Percentiles rank a stretch among this genome's conserved stretches.
Conservation (phyloP, 1,140 invertebrate genomes). For the Zaprionus gabonicus region DNA sequence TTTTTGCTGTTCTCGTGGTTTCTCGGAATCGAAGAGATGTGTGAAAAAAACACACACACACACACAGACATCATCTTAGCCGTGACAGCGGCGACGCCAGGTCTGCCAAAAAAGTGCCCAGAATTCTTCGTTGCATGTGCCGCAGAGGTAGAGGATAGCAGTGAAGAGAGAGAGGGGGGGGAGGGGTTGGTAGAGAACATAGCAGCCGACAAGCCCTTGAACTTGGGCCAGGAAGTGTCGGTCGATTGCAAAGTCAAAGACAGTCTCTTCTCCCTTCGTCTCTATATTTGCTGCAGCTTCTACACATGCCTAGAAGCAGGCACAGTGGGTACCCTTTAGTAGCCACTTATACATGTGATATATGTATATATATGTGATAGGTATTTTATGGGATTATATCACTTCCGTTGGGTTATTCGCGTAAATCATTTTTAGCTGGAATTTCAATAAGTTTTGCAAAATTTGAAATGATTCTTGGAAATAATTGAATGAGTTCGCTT, state of each 20-base stretch:
- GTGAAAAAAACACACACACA: slow-evolving; percentile 17
- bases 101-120: slow-evolving; percentile 62
- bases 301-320: background rate
- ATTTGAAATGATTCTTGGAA: background rate
- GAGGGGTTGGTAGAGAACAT: background rate
- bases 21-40: slow-evolving; percentile 44
- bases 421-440: background rate
- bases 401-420: background rate
- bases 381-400: slow-evolving; percentile 3
- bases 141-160: too few relatives aligned
- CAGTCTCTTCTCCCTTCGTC: background rate
- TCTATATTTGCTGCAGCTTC: background rate
- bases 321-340: background rate
- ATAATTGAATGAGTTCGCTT: background rate
- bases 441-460: background rate
- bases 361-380: background rate
- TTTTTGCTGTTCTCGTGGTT: slow-evolving; percentile 57
- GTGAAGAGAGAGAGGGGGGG: too few relatives aligned
- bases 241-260: slow-evolving; percentile 57
- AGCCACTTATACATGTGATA: background rate
- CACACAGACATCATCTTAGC: slow-evolving; percentile 48
- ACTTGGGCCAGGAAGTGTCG: slow-evolving; percentile 71
- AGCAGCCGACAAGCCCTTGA: slow-evolving; percentile 56
- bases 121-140: slow-evolving; percentile 44
- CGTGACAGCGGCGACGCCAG: slow-evolving; percentile 48